Conservation (phyloP, 2,113 vertebrate genomes). For the Bothrops jararaca region DNA sequence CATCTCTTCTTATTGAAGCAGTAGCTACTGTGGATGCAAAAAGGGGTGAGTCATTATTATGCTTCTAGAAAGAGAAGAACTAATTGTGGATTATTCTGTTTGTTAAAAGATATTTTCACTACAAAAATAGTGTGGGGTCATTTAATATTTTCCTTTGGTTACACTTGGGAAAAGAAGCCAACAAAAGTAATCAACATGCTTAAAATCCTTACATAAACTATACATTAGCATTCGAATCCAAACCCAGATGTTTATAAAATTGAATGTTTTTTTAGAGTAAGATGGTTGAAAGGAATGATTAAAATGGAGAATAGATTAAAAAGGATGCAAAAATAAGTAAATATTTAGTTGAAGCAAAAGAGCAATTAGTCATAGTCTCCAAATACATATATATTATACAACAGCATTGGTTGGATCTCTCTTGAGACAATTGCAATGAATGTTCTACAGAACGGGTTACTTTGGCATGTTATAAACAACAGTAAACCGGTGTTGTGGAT, state of each 20-base stretch:
- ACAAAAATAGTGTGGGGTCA: not conserved
- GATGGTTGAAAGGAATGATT: not conserved
- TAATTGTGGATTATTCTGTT: not conserved
- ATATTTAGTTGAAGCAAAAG: not conserved
- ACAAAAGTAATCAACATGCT: not conserved
- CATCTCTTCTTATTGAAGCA: constrained; percentile 80
- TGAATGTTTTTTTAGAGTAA: not conserved
- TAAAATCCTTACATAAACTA: not conserved
- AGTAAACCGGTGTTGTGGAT: not conserved
- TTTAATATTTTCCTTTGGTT: not conserved
- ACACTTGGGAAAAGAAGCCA: not conserved
- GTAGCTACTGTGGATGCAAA: constrained; percentile 80
- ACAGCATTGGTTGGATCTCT: not conserved
- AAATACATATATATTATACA: not conserved
- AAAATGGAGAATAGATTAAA: not conserved
- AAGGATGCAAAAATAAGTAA: not conserved
- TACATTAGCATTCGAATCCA: not conserved
- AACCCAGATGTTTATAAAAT: not conserved
- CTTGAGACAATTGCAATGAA: not conserved
- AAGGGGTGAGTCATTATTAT: constrained; percentile 71
- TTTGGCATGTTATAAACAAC: not conserved
- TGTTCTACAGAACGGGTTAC: not conserved
- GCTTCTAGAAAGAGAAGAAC: not conserved
- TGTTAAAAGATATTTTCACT: not conserved
- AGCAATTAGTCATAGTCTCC: not conserved